A percentile compares a stretch with the other conserved stretches of the same genome.
These are phyloP conservation scores for Manacus vitellinus DNA, from an alignment of 2,113 vertebrate genomes.

Conservation along the genomic window DNA sequence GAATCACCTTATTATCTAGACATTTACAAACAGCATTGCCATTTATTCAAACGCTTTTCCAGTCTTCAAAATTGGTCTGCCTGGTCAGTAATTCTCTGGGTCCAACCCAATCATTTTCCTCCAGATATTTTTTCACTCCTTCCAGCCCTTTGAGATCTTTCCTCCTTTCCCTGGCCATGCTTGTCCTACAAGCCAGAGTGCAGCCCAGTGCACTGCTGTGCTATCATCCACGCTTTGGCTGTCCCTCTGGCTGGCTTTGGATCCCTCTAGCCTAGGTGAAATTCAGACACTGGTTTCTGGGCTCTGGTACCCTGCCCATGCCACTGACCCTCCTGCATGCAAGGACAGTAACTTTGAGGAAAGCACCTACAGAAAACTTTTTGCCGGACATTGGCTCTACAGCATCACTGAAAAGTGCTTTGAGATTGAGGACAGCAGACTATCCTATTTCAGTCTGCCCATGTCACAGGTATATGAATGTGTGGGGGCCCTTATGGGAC, in stretches of 20 bases:
- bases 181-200: neutral
- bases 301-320: neutral
- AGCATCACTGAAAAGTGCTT: neutral
- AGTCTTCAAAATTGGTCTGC: neutral
- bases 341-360: neutral
- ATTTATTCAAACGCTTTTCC: neutral
- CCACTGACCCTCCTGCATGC: neutral
- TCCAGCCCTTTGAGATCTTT: neutral
- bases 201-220: neutral
- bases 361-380: neutral
- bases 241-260: neutral
- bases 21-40: neutral
- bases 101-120: neutral
- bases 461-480: neutral
- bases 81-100: neutral
- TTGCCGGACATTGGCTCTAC: neutral
- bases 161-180: neutral
- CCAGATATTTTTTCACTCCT: neutral
- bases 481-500: neutral
- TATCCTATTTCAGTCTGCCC: neutral
- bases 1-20: constrained; percentile 9
- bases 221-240: accelerated
- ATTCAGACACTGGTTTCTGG: neutral
- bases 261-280: neutral
- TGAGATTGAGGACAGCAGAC: neutral